Conservation (phyloP, 2,113 vertebrate species). For the Syngnathus floridae region DNA sequence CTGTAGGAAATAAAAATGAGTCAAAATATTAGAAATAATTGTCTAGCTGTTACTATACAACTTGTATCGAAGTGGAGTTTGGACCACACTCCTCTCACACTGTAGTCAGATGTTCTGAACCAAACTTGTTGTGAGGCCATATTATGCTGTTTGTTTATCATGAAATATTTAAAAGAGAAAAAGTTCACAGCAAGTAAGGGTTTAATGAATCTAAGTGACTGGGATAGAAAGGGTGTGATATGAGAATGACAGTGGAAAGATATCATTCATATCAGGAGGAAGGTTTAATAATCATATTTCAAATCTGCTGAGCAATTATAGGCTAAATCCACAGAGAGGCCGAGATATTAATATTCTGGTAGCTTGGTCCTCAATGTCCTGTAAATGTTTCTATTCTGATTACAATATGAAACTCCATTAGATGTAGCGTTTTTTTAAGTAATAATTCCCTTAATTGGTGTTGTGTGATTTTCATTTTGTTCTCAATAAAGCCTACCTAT, state of each 20-base stretch:
- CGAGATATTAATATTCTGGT: conserved; percentile 19
- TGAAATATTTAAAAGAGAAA: conserved; percentile 20
- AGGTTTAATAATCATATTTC: conserved; percentile 24
- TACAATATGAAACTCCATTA: conserved; percentile 27
- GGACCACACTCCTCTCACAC: conserved; percentile 26
- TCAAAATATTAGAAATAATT: conserved; percentile 12
- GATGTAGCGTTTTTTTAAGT: conserved; percentile 39
- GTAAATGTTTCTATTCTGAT: conserved; percentile 36
- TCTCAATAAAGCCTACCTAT: conserved; percentile 56
- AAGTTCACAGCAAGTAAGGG: conserved; percentile 9
- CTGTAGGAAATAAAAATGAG: conserved; percentile 40
- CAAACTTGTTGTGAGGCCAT: conserved; percentile 37
- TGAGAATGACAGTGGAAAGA: conserved; percentile 13
- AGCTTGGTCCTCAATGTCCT: conserved; percentile 20
- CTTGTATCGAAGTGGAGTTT: conserved; percentile 11
- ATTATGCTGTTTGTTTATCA: conserved; percentile 25
- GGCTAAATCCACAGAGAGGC: conserved; percentile 8
- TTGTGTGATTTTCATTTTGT: conserved; percentile 50
- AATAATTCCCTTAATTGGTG: conserved; percentile 26
- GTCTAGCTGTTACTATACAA: conserved; percentile 24
- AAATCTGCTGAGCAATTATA: neutral
- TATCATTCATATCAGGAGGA: conserved; percentile 2
- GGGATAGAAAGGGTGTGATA: neutral
- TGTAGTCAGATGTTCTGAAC: conserved; percentile 28
- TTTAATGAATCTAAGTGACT: conserved; percentile 13